Conservation (phyloP, 2,113 vertebrate genomes). For the Axis porcinus region DNA sequence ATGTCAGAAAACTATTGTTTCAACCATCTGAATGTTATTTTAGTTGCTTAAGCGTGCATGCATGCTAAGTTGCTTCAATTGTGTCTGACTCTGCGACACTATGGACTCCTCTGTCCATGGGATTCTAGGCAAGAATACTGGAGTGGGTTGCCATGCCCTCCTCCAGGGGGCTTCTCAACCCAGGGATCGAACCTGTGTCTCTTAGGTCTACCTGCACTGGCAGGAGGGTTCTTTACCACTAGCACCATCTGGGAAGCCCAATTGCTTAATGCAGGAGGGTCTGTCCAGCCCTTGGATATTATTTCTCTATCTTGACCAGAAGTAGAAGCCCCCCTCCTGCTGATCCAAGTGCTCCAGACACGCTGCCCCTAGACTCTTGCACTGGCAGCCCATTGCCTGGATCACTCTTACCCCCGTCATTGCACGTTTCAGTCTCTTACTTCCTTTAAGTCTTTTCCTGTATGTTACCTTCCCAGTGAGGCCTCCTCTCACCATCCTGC, state of each 20-base stretch:
- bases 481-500: background rate
- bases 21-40: background rate
- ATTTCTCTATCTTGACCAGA: background rate
- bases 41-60: background rate
- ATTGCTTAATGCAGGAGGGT: background rate
- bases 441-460: background rate
- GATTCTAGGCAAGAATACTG: background rate
- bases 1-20: background rate
- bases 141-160: background rate
- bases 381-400: background rate
- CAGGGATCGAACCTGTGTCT: background rate
- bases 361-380: background rate
- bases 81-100: background rate
- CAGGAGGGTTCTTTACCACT: background rate
- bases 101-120: background rate
- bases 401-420: background rate
- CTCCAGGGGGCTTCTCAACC: background rate
- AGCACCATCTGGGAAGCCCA: background rate
- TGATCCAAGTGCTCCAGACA: background rate
- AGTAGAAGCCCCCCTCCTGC: background rate
- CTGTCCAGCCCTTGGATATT: background rate
- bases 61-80: background rate
- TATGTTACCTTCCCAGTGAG: background rate
- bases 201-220: background rate
- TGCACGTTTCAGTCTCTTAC: background rate